A percentile compares a stretch with the other conserved stretches of the same genome.
phyloP scores from a whole-genome alignment of 2,888 invertebrate species.

The Atrina japonica region DNA sequence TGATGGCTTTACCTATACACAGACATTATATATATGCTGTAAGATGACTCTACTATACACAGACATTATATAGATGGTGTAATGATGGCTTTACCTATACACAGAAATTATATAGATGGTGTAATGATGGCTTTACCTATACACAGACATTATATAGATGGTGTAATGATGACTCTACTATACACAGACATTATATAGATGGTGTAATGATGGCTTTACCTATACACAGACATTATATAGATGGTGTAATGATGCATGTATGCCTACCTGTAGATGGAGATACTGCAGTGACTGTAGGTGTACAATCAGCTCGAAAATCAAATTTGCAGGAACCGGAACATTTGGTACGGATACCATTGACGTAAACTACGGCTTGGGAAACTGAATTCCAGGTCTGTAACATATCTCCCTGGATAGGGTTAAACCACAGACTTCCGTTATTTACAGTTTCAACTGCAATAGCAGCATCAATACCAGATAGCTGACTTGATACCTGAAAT shows the following conservation, averaged over 20 bases:
- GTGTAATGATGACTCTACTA: too few relatives aligned
- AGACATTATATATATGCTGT: too few relatives aligned
- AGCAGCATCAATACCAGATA: slow-evolving; percentile 6
- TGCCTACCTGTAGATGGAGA: slow-evolving; percentile 66
- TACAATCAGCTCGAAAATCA: slow-evolving; percentile 58
- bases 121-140: too few relatives aligned
- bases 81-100: too few relatives aligned
- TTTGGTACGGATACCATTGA: slow-evolving; percentile 68
- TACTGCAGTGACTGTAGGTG: slow-evolving; percentile 64
- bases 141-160: too few relatives aligned
- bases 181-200: too few relatives aligned
- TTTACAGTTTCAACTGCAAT: neutral
- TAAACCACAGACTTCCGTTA: slow-evolving; percentile 48
- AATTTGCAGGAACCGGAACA: slow-evolving; percentile 68
- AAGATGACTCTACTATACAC: too few relatives aligned
- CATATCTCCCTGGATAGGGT: slow-evolving; percentile 59
- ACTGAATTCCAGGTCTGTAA: slow-evolving; percentile 41
- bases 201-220: neutral
- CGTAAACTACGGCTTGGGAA: slow-evolving; percentile 47
- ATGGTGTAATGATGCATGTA: neutral
- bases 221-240: neutral
- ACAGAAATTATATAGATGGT: too few relatives aligned
- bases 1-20: too few relatives aligned
- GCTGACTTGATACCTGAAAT: slow-evolving; percentile 12
- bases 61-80: too few relatives aligned